phyloP scores from a whole-genome alignment of 2,113 vertebrate species.

The Progne subis region DNA sequence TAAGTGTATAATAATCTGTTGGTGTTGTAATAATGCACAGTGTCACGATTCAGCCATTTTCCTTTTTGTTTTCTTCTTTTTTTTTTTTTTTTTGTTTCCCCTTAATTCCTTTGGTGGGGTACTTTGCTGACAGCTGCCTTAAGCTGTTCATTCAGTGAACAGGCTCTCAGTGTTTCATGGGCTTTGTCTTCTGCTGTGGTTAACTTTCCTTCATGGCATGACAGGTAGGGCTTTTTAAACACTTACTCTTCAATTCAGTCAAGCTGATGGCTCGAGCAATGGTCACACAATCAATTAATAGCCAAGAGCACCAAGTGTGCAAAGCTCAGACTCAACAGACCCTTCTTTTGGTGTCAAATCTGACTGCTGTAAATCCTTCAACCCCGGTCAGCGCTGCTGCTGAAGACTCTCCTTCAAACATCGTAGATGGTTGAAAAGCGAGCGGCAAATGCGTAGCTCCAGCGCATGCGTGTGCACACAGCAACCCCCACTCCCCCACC shows the following conservation, averaged over 20 bases:
- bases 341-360: not conserved
- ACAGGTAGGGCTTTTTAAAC: constrained; percentile 18
- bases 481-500: not conserved
- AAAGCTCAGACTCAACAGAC: constrained; percentile 18
- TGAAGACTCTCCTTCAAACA: constrained; percentile 14
- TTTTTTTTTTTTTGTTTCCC: not conserved
- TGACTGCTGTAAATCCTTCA: constrained; percentile 14
- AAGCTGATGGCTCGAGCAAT: not conserved
- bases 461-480: not conserved
- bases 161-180: constrained; percentile 64
- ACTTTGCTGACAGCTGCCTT: constrained; percentile 69
- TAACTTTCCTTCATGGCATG: constrained; percentile 35
- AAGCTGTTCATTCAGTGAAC: constrained; percentile 72
- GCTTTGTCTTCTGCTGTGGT: constrained; percentile 59
- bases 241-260: not conserved
- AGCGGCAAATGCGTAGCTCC: not conserved
- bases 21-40: constrained; percentile 61
- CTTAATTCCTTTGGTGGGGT: constrained; percentile 46
- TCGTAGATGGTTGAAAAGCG: not conserved
- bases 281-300: not conserved
- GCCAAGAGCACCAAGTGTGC: not conserved
- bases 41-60: constrained; percentile 38
- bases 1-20: constrained; percentile 62
- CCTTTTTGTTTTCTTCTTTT: not conserved
- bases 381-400: constrained; percentile 6